Base-by-base conservation (phyloP, 2,797 vertebrate genomes). In the Hypotaenidia philippensis region DNA sequence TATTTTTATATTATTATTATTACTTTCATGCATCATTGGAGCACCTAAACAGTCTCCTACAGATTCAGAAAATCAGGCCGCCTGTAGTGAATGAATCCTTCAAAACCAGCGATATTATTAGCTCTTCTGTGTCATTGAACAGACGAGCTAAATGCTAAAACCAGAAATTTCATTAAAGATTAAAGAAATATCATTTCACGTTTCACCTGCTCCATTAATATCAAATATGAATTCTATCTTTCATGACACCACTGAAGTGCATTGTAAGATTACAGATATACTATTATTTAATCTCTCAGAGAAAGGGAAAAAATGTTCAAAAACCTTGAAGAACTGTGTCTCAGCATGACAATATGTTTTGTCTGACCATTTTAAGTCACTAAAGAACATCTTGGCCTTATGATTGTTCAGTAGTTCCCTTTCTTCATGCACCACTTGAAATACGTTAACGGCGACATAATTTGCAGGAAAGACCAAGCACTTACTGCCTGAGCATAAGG, bases 101-200 rank as follows among this genome's bases (percentile, higher is more conserved):
- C 66, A 72, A 83, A 94, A 95, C 75, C 47, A 95, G 88, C 78
- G 63, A 90, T 96, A 96, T 91, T 85, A 94, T 96, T 97, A 97
- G 89, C 85, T 95, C 91, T 97, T 97, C 88, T 96, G 83, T 93
- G 90, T 91, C 89, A 94, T 77, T 95, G 91, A 95, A 83, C 36
- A 97, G 81, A 95, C 8, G 45, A 95, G 91, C 88, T 95, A 97
- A 97, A 96, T 93, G 91, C 91, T 91, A 95, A 96, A 94, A 81
- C 79, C 41, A 95, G 91, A 96, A 96, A 96, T 97, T 96, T 94
- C 96, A 97, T 91, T 97, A 96, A 96, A 97, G 93, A 97, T 97
- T 95, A 97, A 97, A 94, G 95, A 91, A 98, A 94, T 96, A 94
- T 94, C 57, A 97, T 96, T 97, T 97, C 96, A 97, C n/a, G 83